Conservation (phyloP, 1,140 invertebrate species). For the Drosophila micromelanica region DNA sequence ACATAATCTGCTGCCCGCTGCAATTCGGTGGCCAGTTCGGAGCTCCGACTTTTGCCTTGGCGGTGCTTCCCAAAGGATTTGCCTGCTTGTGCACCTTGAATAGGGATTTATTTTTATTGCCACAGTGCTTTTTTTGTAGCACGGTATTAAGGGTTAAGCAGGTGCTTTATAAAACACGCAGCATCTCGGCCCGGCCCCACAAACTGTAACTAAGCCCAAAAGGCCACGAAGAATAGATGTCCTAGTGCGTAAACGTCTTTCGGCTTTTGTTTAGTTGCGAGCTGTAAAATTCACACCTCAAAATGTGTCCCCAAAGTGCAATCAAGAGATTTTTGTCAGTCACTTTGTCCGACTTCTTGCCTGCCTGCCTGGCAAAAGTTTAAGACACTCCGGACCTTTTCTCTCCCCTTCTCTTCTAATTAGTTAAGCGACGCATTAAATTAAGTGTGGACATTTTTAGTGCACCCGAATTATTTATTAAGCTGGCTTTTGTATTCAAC, state of each 20-base stretch:
- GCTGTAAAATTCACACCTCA: conserved; percentile 75
- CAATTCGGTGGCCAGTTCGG: conserved; percentile 21
- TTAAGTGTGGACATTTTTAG: conserved; percentile 67
- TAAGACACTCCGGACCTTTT: not conserved
- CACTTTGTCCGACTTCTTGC: conserved; percentile 31
- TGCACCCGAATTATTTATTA: conserved; percentile 66
- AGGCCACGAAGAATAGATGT: conserved; percentile 48
- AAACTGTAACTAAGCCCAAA: conserved; percentile 74
- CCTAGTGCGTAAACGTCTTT: conserved; percentile 41
- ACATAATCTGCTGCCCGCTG: conserved; percentile 72
- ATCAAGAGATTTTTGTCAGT: conserved; percentile 69
- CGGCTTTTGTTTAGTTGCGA: conserved; percentile 9
- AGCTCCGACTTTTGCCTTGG: no score
- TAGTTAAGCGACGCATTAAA: conserved; percentile 62
- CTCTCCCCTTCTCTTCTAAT: conserved; percentile 44
- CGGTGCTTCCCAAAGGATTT: conserved; percentile 56
- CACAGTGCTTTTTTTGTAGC: conserved; percentile 30
- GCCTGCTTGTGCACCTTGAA: conserved; percentile 60
- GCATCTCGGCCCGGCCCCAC: conserved; percentile 30
- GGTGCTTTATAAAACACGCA: conserved; percentile 79
- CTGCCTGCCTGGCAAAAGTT: not conserved
- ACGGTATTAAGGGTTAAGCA: conserved; percentile 77
- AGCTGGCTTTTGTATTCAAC: conserved; percentile 7
- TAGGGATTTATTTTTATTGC: conserved; percentile 81
- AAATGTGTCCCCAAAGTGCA: conserved; percentile 76